Evolutionary conservation across 2,113 vertebrate species (phyloP).

Genomic region (Ancistrus triradiatus): DNA sequence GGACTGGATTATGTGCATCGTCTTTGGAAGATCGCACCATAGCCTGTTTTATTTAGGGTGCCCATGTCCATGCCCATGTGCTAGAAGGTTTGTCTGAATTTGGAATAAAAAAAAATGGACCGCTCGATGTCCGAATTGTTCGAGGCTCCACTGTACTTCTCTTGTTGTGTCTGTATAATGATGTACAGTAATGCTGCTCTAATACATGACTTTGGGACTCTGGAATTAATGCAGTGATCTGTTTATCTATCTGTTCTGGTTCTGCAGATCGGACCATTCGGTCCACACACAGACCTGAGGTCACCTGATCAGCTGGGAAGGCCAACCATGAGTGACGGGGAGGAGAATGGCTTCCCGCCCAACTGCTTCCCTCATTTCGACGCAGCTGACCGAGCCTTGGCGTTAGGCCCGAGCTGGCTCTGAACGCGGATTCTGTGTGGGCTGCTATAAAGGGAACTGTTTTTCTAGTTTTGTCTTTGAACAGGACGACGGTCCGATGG

Average conservation of each 20-base stretch:
- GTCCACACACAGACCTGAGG: conserved; percentile 44
- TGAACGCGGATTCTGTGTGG: conserved; percentile 1
- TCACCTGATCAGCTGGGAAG: background rate
- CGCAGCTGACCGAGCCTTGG: background rate
- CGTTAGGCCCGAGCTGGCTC: background rate
- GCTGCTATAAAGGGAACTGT: conserved; percentile 19
- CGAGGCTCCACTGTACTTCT: no score
- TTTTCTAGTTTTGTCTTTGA: background rate
- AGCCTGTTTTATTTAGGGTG: no score
- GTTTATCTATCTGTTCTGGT: background rate
- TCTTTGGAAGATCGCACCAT: no score
- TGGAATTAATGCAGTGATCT: background rate
- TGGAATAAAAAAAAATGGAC: no score
- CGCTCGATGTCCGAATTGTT: no score
- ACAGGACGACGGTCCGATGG: background rate
- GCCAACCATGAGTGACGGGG: background rate
- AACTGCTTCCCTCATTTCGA: background rate
- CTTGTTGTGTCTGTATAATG: background rate
- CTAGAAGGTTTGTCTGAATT: no score
- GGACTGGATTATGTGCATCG: no score
- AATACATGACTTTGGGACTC: no score
- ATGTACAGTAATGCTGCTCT: no score
- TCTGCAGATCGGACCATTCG: conserved; percentile 41
- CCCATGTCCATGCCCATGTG: no score
- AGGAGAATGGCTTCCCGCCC: conserved; percentile 5